phyloP scores from a whole-genome alignment of 1,140 invertebrate genomes.

The Philopotamus ludificatus region DNA sequence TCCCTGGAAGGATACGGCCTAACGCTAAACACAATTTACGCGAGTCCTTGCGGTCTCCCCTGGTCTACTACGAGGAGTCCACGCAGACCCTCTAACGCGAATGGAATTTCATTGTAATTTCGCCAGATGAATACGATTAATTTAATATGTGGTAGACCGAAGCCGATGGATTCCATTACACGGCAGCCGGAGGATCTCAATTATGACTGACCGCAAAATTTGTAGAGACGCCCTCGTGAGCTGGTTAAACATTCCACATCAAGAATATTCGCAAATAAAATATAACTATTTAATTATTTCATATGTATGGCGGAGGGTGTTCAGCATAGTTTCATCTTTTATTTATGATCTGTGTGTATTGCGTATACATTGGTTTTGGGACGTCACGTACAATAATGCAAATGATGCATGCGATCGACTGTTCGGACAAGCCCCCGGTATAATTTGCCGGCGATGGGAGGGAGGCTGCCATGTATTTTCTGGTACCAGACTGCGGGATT shows the following conservation, averaged over 20 bases:
- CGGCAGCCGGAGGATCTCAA: neutral
- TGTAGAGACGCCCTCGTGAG: neutral
- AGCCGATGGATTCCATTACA: neutral
- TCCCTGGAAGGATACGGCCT: constrained; percentile 6
- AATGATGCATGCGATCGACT: no score
- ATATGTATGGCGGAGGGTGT: no score
- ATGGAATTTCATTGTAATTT: constrained; percentile 40
- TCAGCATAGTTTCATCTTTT: no score
- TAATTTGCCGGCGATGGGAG: no score
- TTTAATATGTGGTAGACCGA: constrained; percentile 8
- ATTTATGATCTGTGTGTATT: no score
- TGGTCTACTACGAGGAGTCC: constrained; percentile 9
- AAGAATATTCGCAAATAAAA: no score
- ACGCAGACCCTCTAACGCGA: neutral
- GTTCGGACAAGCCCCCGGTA: no score
- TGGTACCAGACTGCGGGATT: neutral
- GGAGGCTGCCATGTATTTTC: constrained; percentile 4
- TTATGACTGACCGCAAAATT: neutral
- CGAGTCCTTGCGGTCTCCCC: constrained; percentile 34
- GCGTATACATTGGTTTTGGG: no score
- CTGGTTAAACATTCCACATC: no score
- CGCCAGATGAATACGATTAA: constrained; percentile 31
- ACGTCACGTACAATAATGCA: no score
- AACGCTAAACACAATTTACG: constrained; percentile 35
- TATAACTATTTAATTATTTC: no score